These are phyloP conservation scores for Chironex yamaguchii DNA, from an alignment of 30 jellyfish, hydroid and myxozoan species.

Conservation along the genomic window DNA sequence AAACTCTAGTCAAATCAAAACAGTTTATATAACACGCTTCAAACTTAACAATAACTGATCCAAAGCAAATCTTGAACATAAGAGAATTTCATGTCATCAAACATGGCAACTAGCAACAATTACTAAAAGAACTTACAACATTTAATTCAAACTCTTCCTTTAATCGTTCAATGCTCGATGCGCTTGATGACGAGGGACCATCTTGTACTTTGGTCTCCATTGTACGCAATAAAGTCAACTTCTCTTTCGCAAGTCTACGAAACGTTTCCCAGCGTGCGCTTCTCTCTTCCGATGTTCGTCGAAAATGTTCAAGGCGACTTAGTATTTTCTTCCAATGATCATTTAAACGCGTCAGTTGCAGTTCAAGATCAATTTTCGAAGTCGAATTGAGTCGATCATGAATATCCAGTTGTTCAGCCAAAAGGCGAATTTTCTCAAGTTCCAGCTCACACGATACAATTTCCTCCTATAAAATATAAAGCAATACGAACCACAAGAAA, in stretches of 20 bases:
- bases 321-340: constrained; percentile 65
- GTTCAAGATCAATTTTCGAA: constrained; percentile 67
- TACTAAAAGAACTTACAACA: constrained; percentile 74
- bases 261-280: constrained; percentile 68
- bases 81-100: too few species aligned
- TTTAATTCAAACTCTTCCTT: constrained; percentile 72
- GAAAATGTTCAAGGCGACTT: constrained; percentile 31
- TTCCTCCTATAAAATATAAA: constrained; percentile 8
- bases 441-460: background rate
- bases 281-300: constrained; percentile 12
- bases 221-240: constrained; percentile 59
- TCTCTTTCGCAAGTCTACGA: constrained; percentile 59
- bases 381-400: constrained; percentile 34
- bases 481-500: too few species aligned
- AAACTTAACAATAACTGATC: too few species aligned
- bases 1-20: too few species aligned
- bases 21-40: too few species aligned
- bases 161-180: constrained; percentile 75
- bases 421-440: constrained; percentile 16
- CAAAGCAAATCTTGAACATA: too few species aligned
- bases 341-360: constrained; percentile 47
- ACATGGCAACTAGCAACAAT: too few species aligned
- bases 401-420: constrained; percentile 74
- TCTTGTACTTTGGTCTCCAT: constrained; percentile 12
- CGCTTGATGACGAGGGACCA: background rate